phyloP scores from a whole-genome alignment of 2,888 invertebrate genomes.

The Suillia variegata region DNA sequence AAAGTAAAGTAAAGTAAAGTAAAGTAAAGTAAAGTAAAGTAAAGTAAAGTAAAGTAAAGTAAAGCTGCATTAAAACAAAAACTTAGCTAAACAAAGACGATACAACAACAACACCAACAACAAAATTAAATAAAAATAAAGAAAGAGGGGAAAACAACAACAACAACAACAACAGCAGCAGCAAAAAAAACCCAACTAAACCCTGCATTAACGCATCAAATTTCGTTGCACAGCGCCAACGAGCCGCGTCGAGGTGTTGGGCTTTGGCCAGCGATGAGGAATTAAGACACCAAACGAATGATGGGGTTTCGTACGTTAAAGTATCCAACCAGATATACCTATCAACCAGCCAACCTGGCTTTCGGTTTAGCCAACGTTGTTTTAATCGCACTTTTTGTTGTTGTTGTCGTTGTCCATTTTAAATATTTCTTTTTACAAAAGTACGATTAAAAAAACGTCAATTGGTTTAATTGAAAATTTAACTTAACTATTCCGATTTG shows the following conservation, averaged over 20 bases:
- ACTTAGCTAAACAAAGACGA: not conserved
- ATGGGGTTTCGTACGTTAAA: too few species aligned
- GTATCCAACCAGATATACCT: too few species aligned
- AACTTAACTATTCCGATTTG: too few species aligned
- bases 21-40: constrained; percentile 35
- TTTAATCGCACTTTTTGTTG: too few species aligned
- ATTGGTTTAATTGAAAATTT: too few species aligned
- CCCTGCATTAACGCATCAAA: constrained; percentile 30
- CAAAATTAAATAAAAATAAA: not conserved
- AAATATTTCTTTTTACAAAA: too few species aligned
- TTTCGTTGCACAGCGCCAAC: constrained; percentile 25
- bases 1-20: constrained; percentile 34
- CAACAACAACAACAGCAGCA: constrained; percentile 29
- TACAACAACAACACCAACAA: not conserved
- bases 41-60: constrained; percentile 28
- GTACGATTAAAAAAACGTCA: too few species aligned
- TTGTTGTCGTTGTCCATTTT: too few species aligned
- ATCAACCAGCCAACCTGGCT: too few species aligned
- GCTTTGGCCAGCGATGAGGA: constrained; percentile 17
- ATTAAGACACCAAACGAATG: not conserved
- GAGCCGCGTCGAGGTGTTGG: not conserved
- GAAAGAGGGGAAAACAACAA: constrained; percentile 25
- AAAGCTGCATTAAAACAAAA: constrained; percentile 44
- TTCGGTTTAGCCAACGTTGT: too few species aligned
- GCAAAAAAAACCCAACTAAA: constrained; percentile 20